Conservation (phyloP, 2,113 vertebrate species). For the Daboia siamensis region DNA sequence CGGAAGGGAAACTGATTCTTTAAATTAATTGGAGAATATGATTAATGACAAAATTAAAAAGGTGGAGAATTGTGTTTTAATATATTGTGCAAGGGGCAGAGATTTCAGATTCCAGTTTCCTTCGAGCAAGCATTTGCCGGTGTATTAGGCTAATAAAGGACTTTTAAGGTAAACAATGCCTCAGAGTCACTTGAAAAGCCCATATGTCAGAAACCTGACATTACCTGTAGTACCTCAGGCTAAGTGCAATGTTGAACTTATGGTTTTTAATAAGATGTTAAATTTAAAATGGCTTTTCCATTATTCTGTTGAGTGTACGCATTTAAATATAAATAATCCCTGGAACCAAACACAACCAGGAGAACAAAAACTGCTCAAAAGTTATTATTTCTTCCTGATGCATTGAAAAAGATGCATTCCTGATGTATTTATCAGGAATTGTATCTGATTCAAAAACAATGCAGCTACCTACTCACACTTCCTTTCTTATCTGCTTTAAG, state of each 20-base stretch:
- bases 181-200: no score
- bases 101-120: no score
- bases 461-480: conserved; percentile 8
- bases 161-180: no score
- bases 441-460: not conserved
- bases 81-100: no score
- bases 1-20: no score
- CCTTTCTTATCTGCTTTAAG: not conserved
- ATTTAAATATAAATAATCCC: not conserved
- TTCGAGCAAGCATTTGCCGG: no score
- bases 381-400: not conserved
- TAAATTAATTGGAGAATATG: no score
- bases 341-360: not conserved
- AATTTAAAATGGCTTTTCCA: not conserved
- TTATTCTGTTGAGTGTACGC: not conserved
- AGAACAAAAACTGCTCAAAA: no score
- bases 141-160: no score
- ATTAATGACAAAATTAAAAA: no score
- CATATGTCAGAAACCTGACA: no score
- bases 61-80: no score
- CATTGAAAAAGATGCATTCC: not conserved
- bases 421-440: not conserved
- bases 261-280: not conserved
- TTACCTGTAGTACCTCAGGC: not conserved
- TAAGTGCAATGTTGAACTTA: not conserved